These are phyloP conservation scores for Lepus timidus DNA, from an alignment of 2,113 vertebrate genomes.

Conservation along the genomic window DNA sequence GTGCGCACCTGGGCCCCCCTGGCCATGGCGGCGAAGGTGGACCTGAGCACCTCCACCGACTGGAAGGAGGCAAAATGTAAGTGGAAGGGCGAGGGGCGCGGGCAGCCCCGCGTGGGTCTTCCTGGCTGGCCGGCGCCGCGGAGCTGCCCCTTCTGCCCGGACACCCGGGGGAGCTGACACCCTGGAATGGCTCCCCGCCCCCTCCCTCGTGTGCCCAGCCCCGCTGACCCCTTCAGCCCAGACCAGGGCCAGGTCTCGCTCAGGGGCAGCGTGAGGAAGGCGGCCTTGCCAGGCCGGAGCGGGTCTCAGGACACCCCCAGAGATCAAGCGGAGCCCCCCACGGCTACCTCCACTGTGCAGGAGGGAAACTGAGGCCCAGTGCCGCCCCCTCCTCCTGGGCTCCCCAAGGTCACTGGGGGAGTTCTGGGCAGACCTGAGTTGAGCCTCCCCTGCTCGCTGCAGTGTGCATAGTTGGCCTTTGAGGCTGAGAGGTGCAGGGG, in stretches of 20 bases:
- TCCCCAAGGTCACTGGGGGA: conserved; percentile 66
- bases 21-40: conserved; percentile 85
- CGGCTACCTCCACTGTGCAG: background rate
- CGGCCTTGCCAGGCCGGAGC: background rate
- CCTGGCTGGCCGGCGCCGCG: background rate
- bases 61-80: conserved; percentile 88
- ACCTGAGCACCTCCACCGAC: conserved; percentile 84
- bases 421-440: background rate
- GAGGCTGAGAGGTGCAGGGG: background rate
- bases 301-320: background rate
- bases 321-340: background rate
- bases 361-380: conserved; percentile 62
- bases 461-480: background rate
- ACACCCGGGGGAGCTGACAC: conserved; percentile 25
- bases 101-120: conserved; percentile 48
- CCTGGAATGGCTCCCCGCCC: background rate
- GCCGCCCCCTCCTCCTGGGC: background rate
- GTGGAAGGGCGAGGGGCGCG: conserved; percentile 56
- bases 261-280: background rate
- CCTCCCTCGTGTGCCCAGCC: background rate
- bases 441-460: background rate
- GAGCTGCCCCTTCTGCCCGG: background rate
- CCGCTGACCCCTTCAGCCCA: background rate
- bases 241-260: background rate
- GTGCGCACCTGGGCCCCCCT: conserved; percentile 78